phyloP scores from a whole-genome alignment of 2,888 invertebrate species.

The Diogma glabrata region DNA sequence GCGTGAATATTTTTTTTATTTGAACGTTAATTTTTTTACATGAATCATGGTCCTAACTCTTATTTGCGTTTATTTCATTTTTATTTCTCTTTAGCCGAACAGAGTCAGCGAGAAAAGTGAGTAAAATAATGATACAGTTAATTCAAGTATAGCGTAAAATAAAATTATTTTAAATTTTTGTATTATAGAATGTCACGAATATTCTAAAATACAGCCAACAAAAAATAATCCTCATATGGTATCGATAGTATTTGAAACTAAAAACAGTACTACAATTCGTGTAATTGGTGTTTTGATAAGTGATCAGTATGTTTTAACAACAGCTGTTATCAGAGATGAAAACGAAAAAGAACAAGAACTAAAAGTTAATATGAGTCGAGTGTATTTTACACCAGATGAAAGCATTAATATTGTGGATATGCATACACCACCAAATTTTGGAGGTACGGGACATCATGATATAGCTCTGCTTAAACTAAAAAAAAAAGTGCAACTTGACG shows the following conservation, averaged over 20 bases:
- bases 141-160: no score
- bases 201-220: not conserved
- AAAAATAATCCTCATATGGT: not conserved
- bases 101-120: no score
- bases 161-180: no score
- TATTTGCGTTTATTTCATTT: no score
- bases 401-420: not conserved
- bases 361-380: not conserved
- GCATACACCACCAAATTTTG: not conserved
- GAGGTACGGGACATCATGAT: not conserved
- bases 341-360: no score
- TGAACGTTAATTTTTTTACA: no score
- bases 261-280: not conserved
- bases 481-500: not conserved
- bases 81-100: no score
- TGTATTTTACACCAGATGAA: not conserved
- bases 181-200: constrained; percentile 6
- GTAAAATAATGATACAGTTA: no score
- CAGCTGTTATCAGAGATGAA: no score
- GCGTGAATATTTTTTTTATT: no score
- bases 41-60: no score
- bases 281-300: not conserved
- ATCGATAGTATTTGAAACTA: not conserved
- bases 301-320: not conserved
- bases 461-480: constrained; percentile 1